Conservation (phyloP, 1,140 invertebrate species). For the Pseudomyrmex pallidus region DNA sequence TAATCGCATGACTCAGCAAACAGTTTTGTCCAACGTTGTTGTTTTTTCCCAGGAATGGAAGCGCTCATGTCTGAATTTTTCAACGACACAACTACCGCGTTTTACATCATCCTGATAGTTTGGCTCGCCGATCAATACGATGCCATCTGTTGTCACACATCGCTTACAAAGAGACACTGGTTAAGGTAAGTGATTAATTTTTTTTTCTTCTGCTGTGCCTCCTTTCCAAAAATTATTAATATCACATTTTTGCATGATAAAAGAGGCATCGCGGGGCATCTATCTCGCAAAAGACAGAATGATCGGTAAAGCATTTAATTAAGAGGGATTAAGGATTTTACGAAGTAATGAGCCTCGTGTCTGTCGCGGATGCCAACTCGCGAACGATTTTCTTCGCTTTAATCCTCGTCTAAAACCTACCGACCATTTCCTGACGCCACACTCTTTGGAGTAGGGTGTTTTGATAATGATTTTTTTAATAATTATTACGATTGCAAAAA, state of each 20-base stretch:
- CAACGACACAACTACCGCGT: conserved; percentile 99
- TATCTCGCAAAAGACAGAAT: conserved; percentile 35
- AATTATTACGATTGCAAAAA: conserved; percentile 7
- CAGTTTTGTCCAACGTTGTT: neutral
- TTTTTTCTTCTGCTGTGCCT: too few relatives aligned
- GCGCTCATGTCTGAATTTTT: conserved; percentile 99
- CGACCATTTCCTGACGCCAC: conserved; percentile 47
- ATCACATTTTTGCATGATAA: neutral
- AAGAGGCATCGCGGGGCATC: too few relatives aligned
- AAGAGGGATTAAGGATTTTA: conserved; percentile 81
- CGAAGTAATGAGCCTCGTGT: conserved; percentile 73
- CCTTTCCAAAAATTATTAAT: too few relatives aligned
- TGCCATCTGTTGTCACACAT: conserved; percentile 98
- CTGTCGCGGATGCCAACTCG: conserved; percentile 26
- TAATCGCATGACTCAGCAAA: neutral
- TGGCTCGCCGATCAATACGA: conserved; percentile 99
- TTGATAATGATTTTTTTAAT: neutral
- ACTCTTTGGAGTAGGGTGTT: conserved; percentile 1
- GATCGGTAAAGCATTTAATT: conserved; percentile 80
- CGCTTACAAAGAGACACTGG: conserved; percentile 98
- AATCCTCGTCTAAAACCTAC: conserved; percentile 74
- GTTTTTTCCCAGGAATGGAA: conserved; percentile 96
- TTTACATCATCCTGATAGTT: conserved; percentile 99
- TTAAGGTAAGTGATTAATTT: conserved; percentile 89
- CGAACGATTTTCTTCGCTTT: conserved; percentile 43